Percentiles rank a stretch among this genome's conserved stretches.
phyloP scores from a whole-genome alignment of 2,113 vertebrate species.

The Nesogale talazaci region DNA sequence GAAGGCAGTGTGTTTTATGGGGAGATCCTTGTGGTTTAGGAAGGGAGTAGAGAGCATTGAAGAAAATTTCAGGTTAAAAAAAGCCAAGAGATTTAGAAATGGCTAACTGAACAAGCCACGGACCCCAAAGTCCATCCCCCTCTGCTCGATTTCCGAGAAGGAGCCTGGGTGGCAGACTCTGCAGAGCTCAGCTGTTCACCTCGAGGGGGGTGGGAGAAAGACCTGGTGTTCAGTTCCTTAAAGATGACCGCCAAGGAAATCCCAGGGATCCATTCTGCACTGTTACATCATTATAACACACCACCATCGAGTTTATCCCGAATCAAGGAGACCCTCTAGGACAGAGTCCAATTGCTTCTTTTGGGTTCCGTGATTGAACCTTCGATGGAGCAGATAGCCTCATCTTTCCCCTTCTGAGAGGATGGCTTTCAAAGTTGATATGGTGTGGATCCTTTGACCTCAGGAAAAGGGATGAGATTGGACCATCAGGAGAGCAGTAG shows the following conservation, averaged over 20 bases:
- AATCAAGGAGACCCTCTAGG: too few species aligned
- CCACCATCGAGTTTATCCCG: too few species aligned
- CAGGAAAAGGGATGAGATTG: neutral
- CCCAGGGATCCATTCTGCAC: neutral
- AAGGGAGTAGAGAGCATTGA: neutral
- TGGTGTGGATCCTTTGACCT: rapidly evolving
- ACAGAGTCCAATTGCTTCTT: too few species aligned
- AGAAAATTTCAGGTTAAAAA: neutral
- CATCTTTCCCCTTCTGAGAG: too few species aligned
- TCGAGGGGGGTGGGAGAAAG: too few species aligned
- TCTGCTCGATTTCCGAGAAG: rapidly evolving
- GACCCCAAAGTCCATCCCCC: too few species aligned
- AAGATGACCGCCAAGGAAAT: neutral
- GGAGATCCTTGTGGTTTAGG: neutral
- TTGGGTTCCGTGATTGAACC: too few species aligned
- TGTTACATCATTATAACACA: neutral
- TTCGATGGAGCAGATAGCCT: too few species aligned
- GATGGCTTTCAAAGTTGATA: neutral
- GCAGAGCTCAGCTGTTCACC: too few species aligned
- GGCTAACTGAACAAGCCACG: neutral
- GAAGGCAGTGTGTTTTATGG: neutral
- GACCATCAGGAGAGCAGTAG: neutral
- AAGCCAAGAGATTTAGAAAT: neutral
- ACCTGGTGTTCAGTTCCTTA: too few species aligned
- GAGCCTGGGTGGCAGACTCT: neutral